These are phyloP conservation scores for Bellardia bayeri DNA, from an alignment of 2,888 invertebrate species.

Conservation along the genomic window DNA sequence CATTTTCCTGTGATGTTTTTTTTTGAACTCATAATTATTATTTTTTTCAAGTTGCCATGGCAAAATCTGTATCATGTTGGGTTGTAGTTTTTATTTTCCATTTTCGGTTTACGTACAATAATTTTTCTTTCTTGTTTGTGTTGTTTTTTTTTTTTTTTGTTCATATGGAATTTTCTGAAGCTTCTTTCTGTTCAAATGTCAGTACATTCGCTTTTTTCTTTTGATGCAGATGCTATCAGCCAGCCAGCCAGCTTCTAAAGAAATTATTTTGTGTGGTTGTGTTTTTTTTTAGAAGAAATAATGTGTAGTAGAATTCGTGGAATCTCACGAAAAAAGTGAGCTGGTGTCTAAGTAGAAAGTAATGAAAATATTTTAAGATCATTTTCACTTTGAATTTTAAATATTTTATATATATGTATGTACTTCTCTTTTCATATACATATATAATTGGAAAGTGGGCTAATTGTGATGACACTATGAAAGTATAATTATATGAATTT, in stretches of 20 bases:
- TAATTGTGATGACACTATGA: not conserved
- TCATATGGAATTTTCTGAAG: slow-evolving; percentile 31
- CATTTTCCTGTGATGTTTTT: slow-evolving; percentile 20
- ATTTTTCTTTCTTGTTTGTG: not conserved
- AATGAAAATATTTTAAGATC: slow-evolving; percentile 26
- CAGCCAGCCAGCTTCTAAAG: not conserved
- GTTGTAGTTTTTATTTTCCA: not conserved
- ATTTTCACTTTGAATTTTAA: slow-evolving; percentile 47
- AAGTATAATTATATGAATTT: not conserved
- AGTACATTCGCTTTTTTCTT: slow-evolving; percentile 14
- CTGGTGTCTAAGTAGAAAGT: slow-evolving; percentile 10
- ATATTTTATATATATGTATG: not conserved
- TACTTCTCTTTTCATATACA: not conserved
- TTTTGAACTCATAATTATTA: slow-evolving; percentile 20
- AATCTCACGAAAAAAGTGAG: slow-evolving; percentile 34
- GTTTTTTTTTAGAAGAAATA: not conserved
- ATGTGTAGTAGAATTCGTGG: not conserved
- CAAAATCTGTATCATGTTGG: slow-evolving; percentile 35
- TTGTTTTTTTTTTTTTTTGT: not conserved
- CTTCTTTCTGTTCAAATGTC: not conserved
- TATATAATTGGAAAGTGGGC: not conserved
- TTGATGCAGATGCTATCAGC: not conserved
- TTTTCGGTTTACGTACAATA: not conserved
- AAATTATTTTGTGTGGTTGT: not conserved
- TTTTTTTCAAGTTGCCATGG: slow-evolving; percentile 20